These are phyloP conservation scores for Eledona agricola DNA, from an alignment of 2,888 invertebrate species.

Conservation along the genomic window DNA sequence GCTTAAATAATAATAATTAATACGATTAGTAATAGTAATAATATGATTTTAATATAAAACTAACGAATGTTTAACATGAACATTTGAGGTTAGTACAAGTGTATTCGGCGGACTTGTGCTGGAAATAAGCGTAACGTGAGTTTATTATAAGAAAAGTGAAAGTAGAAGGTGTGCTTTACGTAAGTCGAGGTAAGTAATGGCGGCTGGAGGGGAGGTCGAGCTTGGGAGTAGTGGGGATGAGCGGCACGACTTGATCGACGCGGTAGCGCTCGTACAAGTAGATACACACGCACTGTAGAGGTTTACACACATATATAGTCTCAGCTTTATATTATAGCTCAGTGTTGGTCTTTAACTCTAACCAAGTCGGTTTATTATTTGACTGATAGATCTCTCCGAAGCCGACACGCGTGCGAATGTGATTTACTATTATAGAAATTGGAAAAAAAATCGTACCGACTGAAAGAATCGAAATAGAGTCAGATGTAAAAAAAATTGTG, in stretches of 20 bases:
- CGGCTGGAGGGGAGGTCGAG: slow-evolving; percentile 13
- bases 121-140: too few species aligned
- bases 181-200: slow-evolving; percentile 3
- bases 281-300: slow-evolving; percentile 51
- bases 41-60: too few species aligned
- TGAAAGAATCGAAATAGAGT: slow-evolving; percentile 18
- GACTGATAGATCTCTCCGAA: slow-evolving; percentile 42
- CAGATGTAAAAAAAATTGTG: slow-evolving; percentile 28
- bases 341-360: slow-evolving; percentile 51
- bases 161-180: not conserved
- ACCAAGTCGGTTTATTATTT: slow-evolving; percentile 42
- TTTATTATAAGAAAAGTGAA: too few species aligned
- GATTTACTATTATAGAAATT: slow-evolving; percentile 36
- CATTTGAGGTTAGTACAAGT: too few species aligned
- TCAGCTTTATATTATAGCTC: slow-evolving; percentile 50
- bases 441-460: slow-evolving; percentile 14
- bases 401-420: slow-evolving; percentile 46
- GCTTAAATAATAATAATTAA: too few species aligned
- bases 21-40: too few species aligned
- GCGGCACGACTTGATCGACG: slow-evolving; percentile 45
- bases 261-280: slow-evolving; percentile 47
- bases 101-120: too few species aligned
- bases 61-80: too few species aligned
- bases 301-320: slow-evolving; percentile 53
- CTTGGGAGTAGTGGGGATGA: not conserved